Base-by-base conservation (phyloP, 2,797 vertebrate species). In the Buceros bicornis region DNA sequence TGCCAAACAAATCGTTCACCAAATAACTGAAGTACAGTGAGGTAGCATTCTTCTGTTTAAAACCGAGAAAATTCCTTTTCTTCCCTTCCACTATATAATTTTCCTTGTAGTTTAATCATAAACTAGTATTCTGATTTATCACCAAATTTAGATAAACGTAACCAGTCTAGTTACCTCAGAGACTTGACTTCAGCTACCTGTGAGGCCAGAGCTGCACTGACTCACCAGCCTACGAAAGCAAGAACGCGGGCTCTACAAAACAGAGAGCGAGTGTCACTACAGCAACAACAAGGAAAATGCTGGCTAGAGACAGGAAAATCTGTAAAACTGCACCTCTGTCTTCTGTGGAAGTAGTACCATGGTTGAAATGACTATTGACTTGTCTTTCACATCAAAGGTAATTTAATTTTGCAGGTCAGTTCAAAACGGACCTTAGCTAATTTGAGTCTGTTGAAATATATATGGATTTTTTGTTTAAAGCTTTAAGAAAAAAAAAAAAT, bases 381-480 rank as follows among this genome's bases (percentile, higher is more conserved):
- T 33, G 43, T 74, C 58, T 91, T 48, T 82, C 72, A 89, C 71
- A 94, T 54, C 51, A 96, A 71, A 93, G 48, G 83, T 93, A 97
- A 97, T 97, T 97, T 95, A 93, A 97, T 98, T 97, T 96, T 96
- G 94, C 53, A 95, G 93, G 81, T 96, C 94, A 97, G 86, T 85
- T 70, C 76, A 94, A 97, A 97, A 97, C 65, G 83, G 93, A 97
- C 96, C 95, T 96, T 82, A 97, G 91, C 92, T 96, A 95, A 97
- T 98, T 94, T 97, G 67, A 95, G 66, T 87, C 96, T 87, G 84
- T 91, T 96, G 83, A 95, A 97, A 97, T 92, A 95, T 67, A 90
- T 94, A 97, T 97, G 51, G 95, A 98, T 97, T 97, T 96, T 96
- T 97, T 97, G 94, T 97, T 98, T 93, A 97, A 97, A 96, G 88